These are phyloP conservation scores for Rana temporaria DNA, from an alignment of 2,113 vertebrate species.

Conservation along the genomic window DNA sequence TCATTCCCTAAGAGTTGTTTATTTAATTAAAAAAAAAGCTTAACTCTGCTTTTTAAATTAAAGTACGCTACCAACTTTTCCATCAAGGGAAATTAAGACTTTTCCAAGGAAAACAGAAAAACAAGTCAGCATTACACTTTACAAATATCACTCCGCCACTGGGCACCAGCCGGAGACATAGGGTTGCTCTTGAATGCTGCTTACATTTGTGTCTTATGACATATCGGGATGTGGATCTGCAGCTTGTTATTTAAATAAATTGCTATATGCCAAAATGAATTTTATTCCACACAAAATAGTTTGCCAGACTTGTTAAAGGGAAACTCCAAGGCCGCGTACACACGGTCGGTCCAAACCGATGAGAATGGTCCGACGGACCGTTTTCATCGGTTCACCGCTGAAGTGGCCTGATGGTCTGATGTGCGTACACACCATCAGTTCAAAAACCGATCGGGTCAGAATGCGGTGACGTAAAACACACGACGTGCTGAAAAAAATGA, in stretches of 20 bases:
- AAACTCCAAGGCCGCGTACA: too few species aligned
- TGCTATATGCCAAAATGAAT: too few species aligned
- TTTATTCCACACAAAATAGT: too few species aligned
- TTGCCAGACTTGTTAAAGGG: too few species aligned
- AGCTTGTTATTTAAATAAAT: constrained; percentile 5
- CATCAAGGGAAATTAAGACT: constrained; percentile 7
- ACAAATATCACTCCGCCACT: background rate
- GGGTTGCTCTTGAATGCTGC: background rate
- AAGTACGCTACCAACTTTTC: constrained; percentile 20
- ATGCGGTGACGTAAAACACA: too few species aligned
- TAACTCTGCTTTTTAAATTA: constrained; percentile 19
- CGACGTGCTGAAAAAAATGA: too few species aligned
- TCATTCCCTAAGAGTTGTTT: constrained; percentile 26
- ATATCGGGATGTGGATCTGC: constrained; percentile 11
- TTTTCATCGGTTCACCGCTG: too few species aligned
- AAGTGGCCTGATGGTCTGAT: too few species aligned
- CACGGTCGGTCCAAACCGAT: too few species aligned
- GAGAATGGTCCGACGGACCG: too few species aligned
- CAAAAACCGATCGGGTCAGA: too few species aligned
- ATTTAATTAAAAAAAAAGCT: constrained; percentile 37
- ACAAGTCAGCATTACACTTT: background rate
- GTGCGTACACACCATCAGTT: too few species aligned
- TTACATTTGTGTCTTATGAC: constrained; percentile 19
- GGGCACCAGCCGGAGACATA: constrained; percentile 11
- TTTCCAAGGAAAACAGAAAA: constrained; percentile 11